Evolutionary conservation across 2,113 vertebrate species (phyloP).

Genomic region (Rhabdornis inornatus): DNA sequence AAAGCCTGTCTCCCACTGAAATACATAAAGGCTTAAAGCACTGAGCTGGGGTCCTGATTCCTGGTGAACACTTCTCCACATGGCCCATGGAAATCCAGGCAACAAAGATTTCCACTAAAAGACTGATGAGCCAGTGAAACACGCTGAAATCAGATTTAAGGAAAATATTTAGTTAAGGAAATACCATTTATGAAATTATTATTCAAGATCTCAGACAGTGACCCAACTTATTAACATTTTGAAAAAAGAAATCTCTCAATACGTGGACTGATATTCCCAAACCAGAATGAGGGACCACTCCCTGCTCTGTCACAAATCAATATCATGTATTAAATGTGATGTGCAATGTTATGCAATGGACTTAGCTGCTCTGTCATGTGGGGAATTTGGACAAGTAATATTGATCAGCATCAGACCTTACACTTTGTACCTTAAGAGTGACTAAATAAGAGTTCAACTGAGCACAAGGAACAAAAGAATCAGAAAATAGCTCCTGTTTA

Average conservation of each 20-base stretch:
- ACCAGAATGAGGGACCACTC: neutral
- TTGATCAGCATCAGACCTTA: neutral
- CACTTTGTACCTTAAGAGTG: neutral
- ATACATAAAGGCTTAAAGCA: neutral
- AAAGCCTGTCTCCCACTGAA: neutral
- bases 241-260: neutral
- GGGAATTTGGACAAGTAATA: neutral
- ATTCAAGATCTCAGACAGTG: neutral
- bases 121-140: neutral
- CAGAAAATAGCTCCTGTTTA: neutral
- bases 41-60: neutral
- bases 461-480: neutral
- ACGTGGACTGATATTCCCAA: neutral
- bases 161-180: neutral
- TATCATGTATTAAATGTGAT: neutral
- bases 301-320: neutral
- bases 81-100: neutral
- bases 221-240: neutral
- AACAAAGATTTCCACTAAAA: neutral
- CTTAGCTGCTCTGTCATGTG: neutral
- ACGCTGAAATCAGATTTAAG: neutral
- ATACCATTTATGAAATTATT: neutral
- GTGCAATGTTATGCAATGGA: neutral
- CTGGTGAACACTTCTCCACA: neutral
- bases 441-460: neutral